Conservation (phyloP, 2,113 vertebrate genomes). For the Varanus komodoensis region DNA sequence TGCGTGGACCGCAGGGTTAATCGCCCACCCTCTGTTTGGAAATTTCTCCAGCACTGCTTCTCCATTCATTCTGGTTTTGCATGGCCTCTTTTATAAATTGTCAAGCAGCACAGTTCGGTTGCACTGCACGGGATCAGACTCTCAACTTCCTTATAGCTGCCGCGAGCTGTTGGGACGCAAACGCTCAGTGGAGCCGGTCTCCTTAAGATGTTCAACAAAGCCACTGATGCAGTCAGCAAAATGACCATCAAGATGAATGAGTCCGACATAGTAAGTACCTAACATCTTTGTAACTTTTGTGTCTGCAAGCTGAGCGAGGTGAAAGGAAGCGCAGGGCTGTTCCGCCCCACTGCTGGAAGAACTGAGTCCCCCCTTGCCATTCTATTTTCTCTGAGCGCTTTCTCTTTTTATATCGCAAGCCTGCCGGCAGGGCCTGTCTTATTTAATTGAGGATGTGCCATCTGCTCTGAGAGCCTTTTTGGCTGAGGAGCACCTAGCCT, state of each 20-base stretch:
- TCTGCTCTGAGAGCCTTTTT: too few species aligned
- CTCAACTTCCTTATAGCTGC: conserved; percentile 80
- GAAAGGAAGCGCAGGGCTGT: too few species aligned
- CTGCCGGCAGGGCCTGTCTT: too few species aligned
- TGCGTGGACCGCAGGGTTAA: not conserved
- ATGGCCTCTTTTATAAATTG: not conserved
- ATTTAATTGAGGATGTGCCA: too few species aligned
- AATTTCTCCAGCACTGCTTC: not conserved
- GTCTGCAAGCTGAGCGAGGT: too few species aligned
- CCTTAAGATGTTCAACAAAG: conserved; percentile 97
- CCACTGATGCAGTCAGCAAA: conserved; percentile 96
- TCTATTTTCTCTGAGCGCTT: too few species aligned
- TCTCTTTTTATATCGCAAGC: too few species aligned
- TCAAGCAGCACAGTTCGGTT: too few species aligned
- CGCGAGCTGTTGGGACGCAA: conserved; percentile 92
- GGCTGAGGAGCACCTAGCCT: too few species aligned
- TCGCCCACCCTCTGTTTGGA: not conserved
- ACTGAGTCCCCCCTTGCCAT: too few species aligned
- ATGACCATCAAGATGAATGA: conserved; percentile 99
- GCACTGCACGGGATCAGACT: not conserved
- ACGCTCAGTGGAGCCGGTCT: conserved; percentile 96
- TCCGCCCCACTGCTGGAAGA: too few species aligned
- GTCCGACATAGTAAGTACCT: conserved; percentile 88
- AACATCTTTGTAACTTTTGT: accelerated
- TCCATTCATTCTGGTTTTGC: not conserved